These are phyloP conservation scores for Aphelocoma californica DNA, from an alignment of 2,797 vertebrate species.

Conservation along the genomic window DNA sequence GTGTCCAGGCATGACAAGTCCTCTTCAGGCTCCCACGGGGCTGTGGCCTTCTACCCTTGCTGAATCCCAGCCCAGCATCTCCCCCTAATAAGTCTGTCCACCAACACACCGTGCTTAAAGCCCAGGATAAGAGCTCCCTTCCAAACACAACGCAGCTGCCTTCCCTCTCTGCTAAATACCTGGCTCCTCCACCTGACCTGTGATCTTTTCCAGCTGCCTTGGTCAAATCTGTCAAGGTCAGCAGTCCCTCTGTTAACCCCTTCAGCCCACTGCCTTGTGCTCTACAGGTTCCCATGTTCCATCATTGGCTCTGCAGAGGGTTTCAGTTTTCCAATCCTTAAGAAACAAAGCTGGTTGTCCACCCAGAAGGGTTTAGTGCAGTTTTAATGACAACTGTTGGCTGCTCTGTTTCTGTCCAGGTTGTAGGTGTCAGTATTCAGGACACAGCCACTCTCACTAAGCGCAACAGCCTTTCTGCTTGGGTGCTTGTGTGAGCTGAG, in stretches of 20 bases:
- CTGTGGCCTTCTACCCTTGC: not conserved
- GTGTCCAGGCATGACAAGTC: not conserved
- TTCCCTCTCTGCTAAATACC: not conserved
- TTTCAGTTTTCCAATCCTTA: not conserved
- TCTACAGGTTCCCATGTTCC: not conserved
- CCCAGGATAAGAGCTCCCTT: not conserved
- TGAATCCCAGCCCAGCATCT: not conserved
- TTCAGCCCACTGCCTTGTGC: not conserved
- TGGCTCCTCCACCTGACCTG: not conserved
- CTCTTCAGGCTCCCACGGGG: not conserved
- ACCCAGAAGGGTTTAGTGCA: not conserved
- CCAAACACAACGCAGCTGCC: not conserved
- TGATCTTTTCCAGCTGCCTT: not conserved
- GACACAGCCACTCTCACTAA: accelerated
- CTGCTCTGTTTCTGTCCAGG: not conserved
- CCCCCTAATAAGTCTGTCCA: not conserved
- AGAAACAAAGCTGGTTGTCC: not conserved
- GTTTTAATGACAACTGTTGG: not conserved
- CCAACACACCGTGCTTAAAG: not conserved
- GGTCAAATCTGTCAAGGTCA: not conserved
- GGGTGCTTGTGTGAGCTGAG: not conserved
- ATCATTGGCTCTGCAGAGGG: not conserved
- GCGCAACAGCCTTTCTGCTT: not conserved
- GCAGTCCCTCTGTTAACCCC: not conserved
- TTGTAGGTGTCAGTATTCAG: not conserved